These are phyloP conservation scores for Noctua janthina DNA, from an alignment of 2,888 invertebrate genomes.

Conservation along the genomic window DNA sequence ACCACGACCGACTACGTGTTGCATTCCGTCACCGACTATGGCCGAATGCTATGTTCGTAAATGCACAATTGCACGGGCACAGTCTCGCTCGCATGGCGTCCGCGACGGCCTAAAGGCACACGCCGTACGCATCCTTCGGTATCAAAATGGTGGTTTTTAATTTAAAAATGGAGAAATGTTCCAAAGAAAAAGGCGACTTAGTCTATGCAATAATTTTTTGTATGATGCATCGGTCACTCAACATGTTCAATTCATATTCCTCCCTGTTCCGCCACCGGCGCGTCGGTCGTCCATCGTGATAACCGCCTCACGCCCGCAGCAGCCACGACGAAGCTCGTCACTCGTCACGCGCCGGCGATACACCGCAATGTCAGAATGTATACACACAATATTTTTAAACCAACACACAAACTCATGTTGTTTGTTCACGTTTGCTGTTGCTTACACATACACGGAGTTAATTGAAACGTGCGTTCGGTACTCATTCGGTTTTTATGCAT, in stretches of 20 bases:
- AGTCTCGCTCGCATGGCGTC: not conserved
- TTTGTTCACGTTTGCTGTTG: not conserved
- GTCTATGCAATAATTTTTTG: not conserved
- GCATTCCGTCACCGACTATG: not conserved
- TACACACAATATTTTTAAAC: slow-evolving; percentile 13
- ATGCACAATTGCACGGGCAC: not conserved
- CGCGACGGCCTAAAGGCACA: not conserved
- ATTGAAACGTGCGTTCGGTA: not conserved
- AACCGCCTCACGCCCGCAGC: not conserved
- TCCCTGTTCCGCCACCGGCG: not conserved
- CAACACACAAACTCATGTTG: not conserved
- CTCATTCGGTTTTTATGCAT: not conserved
- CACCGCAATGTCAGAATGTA: slow-evolving; percentile 6
- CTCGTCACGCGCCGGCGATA: not conserved
- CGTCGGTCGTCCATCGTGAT: not conserved
- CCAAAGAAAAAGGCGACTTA: not conserved
- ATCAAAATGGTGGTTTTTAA: not conserved
- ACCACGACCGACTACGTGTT: not conserved
- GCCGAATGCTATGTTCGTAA: not conserved
- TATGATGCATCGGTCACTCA: not conserved
- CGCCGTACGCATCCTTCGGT: not conserved
- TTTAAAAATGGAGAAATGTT: not conserved
- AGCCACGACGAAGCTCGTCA: not conserved
- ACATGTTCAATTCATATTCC: not conserved
- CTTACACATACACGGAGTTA: not conserved